phyloP scores from a whole-genome alignment of 2,888 invertebrate species.

The Apamea sordens region DNA sequence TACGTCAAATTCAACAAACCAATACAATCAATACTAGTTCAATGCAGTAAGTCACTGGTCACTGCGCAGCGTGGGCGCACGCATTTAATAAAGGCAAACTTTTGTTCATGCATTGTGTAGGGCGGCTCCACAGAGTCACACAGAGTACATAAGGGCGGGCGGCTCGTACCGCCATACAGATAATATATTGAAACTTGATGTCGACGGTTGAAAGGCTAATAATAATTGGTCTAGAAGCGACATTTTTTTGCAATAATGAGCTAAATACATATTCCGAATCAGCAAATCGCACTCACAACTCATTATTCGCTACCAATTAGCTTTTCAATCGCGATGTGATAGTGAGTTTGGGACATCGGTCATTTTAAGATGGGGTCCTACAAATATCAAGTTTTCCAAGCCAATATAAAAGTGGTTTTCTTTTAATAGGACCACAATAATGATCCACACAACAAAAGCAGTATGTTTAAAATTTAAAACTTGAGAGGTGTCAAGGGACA shows the following conservation, averaged over 20 bases:
- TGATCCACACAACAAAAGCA: neutral
- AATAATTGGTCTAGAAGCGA: no score
- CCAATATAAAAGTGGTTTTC: neutral
- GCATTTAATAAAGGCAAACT: constrained; percentile 56
- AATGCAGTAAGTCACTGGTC: constrained; percentile 50
- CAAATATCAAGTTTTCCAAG: neutral
- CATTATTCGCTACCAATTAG: no score
- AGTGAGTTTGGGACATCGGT: neutral
- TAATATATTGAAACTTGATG: constrained; percentile 16
- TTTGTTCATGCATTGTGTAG: constrained; percentile 24
- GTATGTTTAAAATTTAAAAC: neutral
- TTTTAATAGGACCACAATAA: neutral
- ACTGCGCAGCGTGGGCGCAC: constrained; percentile 71
- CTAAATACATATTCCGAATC: no score
- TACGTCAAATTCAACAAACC: constrained; percentile 71
- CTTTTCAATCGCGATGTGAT: no score
- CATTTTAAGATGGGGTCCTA: neutral
- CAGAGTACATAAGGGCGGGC: no score
- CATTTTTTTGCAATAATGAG: no score
- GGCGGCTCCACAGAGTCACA: constrained; percentile 2
- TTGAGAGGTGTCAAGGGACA: no score
- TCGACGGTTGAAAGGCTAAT: no score
- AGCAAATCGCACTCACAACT: no score
- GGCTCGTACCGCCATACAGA: constrained; percentile 34
- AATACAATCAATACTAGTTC: constrained; percentile 60